phyloP scores from a whole-genome alignment of 2,113 vertebrate genomes.

The Cynoglossus semilaevis region DNA sequence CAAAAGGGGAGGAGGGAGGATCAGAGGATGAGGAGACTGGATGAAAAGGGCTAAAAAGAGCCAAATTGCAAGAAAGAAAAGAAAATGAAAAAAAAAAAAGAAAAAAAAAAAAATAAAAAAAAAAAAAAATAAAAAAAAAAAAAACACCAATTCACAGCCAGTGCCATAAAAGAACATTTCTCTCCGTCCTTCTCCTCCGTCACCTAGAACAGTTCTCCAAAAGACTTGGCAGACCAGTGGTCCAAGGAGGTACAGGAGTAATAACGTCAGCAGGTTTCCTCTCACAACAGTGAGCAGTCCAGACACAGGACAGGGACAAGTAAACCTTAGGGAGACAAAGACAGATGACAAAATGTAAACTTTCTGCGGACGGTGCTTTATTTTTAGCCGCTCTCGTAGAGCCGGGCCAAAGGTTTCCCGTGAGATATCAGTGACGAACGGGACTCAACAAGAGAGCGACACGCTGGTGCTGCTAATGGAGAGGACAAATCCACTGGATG shows the following conservation, averaged over 20 bases:
- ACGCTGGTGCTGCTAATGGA: too few species aligned
- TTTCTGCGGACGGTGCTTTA: neutral
- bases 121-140: slow-evolving; percentile 1
- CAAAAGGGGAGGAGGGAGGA: neutral
- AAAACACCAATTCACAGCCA: slow-evolving; percentile 53
- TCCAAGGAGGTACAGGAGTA: slow-evolving; percentile 39
- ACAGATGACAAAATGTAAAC: neutral
- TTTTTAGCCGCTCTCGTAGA: neutral
- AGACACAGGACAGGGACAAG: slow-evolving; percentile 47
- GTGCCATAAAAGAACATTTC: slow-evolving; percentile 54
- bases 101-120: slow-evolving; percentile 7
- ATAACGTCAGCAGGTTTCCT: slow-evolving; percentile 56
- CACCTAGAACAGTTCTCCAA: slow-evolving; percentile 24
- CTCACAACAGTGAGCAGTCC: slow-evolving; percentile 41
- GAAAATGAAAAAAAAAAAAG: slow-evolving; percentile 11
- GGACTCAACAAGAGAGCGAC: too few species aligned
- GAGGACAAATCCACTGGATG: too few species aligned
- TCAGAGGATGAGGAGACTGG: slow-evolving; percentile 16
- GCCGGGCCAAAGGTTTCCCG: neutral
- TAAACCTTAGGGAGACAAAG: slow-evolving; percentile 44
- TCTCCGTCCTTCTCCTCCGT: slow-evolving; percentile 55
- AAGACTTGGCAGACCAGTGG: slow-evolving; percentile 46
- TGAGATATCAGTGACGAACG: neutral
- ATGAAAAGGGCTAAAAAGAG: slow-evolving; percentile 38
- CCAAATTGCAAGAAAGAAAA: slow-evolving; percentile 3